Evolutionary conservation across 2,113 vertebrate genomes (phyloP), one percentile per base, ranked within the genome.

Genomic region (Eolophus roseicapilla): DNA sequence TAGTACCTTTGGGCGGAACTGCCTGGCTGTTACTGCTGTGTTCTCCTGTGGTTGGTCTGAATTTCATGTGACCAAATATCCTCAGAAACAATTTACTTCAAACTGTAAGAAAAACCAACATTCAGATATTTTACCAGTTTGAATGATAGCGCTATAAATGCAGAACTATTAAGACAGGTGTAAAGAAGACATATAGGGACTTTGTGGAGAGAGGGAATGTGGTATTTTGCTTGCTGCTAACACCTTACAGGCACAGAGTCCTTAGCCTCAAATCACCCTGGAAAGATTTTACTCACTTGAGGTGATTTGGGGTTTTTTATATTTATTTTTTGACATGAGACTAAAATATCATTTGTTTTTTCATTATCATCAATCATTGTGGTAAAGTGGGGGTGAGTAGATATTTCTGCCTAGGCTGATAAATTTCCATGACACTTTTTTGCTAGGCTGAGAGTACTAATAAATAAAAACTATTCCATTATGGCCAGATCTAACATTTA

Each of bases 391-490:
- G 67, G 74, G 74, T 82, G 83, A 95, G 89, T 76, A 93, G 83
- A 44, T 96, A 96, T 95, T 96, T 96, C 92, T 97, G 83, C 57
- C 77, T 69, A 63, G 37, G 75, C 86, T 95, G 96, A 94, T 97
- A 96, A 95, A 97, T 97, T 96, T 96, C 83, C 49, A 10, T 96
- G 91, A 96, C 95, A 90, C 77, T 94, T 95, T 96, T 95, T 96
- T 92, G 86, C 92, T 89, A 85, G 86, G 49, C 91, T 96, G 91
- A 94, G 92, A 94, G 93, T 97, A 95, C 93, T 94, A 96, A 96
- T 97, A 97, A 97, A 97, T 96, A 96, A 96, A 96, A 96, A 96
- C 70, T 93, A 82, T 80, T 93, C 92, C 96, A 93, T 96, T 96
- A 97, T 93, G 92, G 81, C 67, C 52, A 96, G 92, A 91, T 95